Evolutionary conservation across 2,888 invertebrate genomes (phyloP).

Genomic region (Fragum whitleyi): DNA sequence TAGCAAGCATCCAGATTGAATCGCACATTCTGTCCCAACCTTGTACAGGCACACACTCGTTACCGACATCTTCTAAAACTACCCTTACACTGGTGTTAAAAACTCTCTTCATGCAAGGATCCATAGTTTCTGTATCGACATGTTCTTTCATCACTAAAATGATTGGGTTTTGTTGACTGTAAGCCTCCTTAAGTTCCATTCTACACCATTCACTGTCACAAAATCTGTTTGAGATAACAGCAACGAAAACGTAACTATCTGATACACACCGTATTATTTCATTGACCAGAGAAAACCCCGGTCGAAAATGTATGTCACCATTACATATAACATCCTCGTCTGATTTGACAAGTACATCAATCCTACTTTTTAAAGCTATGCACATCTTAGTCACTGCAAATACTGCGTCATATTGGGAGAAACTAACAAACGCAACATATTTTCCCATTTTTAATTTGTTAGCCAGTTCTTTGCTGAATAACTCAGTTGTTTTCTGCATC

Average conservation of each 20-base stretch:
- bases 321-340: not conserved
- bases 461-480: too few species aligned
- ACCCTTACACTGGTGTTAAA: not conserved
- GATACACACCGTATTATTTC: not conserved
- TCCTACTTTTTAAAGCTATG: too few species aligned
- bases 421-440: too few species aligned
- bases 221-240: not conserved
- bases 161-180: not conserved
- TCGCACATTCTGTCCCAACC: too few species aligned
- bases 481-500: too few species aligned
- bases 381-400: too few species aligned
- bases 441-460: too few species aligned
- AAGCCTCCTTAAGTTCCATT: conserved; percentile 5
- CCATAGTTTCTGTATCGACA: not conserved
- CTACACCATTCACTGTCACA: conserved; percentile 11
- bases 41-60: too few species aligned
- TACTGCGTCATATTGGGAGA: too few species aligned
- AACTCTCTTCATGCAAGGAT: not conserved
- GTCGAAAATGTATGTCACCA: conserved; percentile 5
- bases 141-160: not conserved
- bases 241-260: not conserved
- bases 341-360: too few species aligned
- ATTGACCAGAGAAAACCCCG: not conserved
- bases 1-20: too few species aligned
- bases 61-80: too few species aligned